A percentile compares a stretch with the other conserved stretches of the same genome.
These are phyloP conservation scores for Xanthostigma xanthostigma DNA, from an alignment of 2,888 invertebrate genomes.

Conservation along the genomic window DNA sequence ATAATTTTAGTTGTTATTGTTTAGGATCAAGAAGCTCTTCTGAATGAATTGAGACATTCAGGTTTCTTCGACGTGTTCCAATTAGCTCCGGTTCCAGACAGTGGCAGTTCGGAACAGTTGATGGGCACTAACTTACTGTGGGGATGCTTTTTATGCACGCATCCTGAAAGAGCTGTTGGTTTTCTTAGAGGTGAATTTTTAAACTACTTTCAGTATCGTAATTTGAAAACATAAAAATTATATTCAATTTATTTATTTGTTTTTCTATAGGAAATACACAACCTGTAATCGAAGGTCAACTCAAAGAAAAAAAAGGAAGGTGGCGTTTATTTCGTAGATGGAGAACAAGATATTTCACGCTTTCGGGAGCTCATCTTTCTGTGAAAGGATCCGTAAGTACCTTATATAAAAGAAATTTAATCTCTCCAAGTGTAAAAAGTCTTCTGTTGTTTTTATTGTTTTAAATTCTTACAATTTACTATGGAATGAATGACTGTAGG, in stretches of 20 bases:
- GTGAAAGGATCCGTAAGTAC: conserved; percentile 64
- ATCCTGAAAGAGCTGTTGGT: conserved; percentile 77
- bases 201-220: too few relatives aligned
- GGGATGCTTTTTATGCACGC: conserved; percentile 89
- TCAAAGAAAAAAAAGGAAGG: conserved; percentile 83
- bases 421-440: too few relatives aligned
- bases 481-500: too few relatives aligned
- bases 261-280: conserved; percentile 44
- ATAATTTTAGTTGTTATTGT: conserved; percentile 2
- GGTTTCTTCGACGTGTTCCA: conserved; percentile 92
- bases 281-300: conserved; percentile 79
- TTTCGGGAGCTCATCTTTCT: conserved; percentile 82
- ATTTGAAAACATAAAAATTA: too few relatives aligned
- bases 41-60: conserved; percentile 71
- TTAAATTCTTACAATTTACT: too few relatives aligned
- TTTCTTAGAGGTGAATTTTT: conserved; percentile 51
- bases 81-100: conserved; percentile 42
- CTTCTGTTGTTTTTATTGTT: too few relatives aligned
- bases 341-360: conserved; percentile 87
- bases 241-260: background rate
- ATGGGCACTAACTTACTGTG: conserved; percentile 47
- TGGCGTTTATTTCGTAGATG: conserved; percentile 85
- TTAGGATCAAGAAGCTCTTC: conserved; percentile 73
- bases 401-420: background rate
- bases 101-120: conserved; percentile 28